Percentiles rank a stretch among this genome's conserved stretches.
phyloP scores from a whole-genome alignment of 2,888 invertebrate genomes.

The Latheticus oryzae region DNA sequence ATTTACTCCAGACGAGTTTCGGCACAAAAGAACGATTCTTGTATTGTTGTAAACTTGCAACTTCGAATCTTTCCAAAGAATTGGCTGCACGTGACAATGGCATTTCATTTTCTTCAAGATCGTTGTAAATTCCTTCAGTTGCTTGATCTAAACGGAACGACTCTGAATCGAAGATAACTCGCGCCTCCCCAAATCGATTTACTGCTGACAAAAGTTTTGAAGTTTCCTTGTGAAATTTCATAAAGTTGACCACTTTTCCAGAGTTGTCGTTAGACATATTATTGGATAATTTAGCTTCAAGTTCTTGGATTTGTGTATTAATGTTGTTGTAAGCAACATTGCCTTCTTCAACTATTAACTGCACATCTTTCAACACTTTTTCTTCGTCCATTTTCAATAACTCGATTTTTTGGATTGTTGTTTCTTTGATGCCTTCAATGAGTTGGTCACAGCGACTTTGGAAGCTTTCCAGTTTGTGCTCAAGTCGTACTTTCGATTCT shows the following conservation, averaged over 20 bases:
- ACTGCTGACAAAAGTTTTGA: conserved; percentile 70
- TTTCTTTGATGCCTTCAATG: conserved; percentile 67
- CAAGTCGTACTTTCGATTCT: conserved; percentile 67
- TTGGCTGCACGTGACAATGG: conserved; percentile 63
- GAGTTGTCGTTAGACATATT: conserved; percentile 4
- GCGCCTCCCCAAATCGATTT: conserved; percentile 70
- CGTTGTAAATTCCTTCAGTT: conserved; percentile 65
- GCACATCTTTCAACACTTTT: conserved; percentile 65
- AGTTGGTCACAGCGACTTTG: conserved; percentile 70
- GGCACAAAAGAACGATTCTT: conserved; percentile 70
- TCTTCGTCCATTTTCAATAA: conserved; percentile 61
- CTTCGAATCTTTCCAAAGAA: conserved; percentile 68
- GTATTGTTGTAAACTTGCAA: conserved; percentile 66
- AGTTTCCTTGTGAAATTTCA: conserved; percentile 71
- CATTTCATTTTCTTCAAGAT: conserved; percentile 67
- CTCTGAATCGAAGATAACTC: conserved; percentile 70
- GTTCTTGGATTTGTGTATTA: conserved; percentile 65
- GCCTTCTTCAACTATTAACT: conserved; percentile 65
- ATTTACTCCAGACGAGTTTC: conserved; percentile 70
- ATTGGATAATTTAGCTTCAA: conserved; percentile 61
- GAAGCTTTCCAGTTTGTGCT: conserved; percentile 70
- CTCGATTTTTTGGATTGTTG: conserved; percentile 69
- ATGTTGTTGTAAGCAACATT: conserved; percentile 67
- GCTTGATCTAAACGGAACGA: conserved; percentile 69
- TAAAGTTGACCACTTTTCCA: conserved; percentile 64